phyloP scores from a whole-genome alignment of 2,888 invertebrate genomes.

The Leistus spinibarbis region DNA sequence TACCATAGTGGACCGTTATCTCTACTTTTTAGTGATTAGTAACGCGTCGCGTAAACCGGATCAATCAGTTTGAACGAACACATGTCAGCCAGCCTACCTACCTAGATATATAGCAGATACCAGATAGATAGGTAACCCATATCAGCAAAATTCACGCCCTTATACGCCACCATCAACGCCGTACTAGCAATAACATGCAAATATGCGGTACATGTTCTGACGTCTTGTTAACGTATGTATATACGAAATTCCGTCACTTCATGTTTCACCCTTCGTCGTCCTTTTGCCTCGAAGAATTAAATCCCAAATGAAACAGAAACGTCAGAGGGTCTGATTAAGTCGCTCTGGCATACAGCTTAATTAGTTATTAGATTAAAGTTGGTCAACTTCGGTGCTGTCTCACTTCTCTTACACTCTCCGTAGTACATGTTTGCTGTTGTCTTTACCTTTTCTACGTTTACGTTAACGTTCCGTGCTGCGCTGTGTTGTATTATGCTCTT shows the following conservation, averaged over 20 bases:
- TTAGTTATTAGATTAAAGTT: constrained; percentile 45
- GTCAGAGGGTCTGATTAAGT: constrained; percentile 43
- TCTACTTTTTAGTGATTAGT: background rate
- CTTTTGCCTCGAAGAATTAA: constrained; percentile 42
- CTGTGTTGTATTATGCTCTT: background rate
- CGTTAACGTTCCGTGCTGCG: background rate
- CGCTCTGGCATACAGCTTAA: constrained; percentile 42
- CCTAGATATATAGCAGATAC: background rate
- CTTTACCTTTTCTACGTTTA: background rate
- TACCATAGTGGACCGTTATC: background rate
- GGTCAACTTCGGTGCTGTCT: constrained; percentile 34
- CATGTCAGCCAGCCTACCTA: background rate
- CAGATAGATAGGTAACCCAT: background rate
- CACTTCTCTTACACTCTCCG: constrained; percentile 4
- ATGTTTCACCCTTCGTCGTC: constrained; percentile 19
- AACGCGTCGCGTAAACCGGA: background rate
- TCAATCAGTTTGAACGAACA: background rate
- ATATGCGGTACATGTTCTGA: constrained; percentile 26
- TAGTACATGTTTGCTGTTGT: constrained; percentile 14
- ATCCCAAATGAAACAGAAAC: constrained; percentile 42
- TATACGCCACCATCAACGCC: constrained; percentile 33
- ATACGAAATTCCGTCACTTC: constrained; percentile 8
- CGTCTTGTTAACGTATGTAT: constrained; percentile 33
- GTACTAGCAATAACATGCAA: background rate
- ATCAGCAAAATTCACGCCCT: constrained; percentile 14